phyloP scores from a whole-genome alignment of 2,888 invertebrate species.

The Leucoma salicis region DNA sequence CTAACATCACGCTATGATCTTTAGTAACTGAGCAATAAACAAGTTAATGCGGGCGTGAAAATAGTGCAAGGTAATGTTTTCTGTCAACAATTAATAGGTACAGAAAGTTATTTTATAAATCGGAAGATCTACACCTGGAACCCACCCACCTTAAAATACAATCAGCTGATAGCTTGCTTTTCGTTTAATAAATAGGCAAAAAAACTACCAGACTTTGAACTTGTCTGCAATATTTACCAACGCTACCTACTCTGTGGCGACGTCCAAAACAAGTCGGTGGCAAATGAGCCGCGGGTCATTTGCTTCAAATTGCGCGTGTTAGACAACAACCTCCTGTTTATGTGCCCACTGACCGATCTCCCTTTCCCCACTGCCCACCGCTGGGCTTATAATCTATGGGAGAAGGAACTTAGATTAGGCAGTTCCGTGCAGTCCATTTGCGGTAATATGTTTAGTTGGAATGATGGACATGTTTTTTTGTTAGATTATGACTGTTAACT shows the following conservation, averaged over 20 bases:
- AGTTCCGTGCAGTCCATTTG: constrained; percentile 8
- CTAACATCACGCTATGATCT: too few species aligned
- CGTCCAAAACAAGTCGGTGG: constrained; percentile 40
- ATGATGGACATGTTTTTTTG: neutral
- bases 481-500: neutral
- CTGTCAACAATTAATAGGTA: too few species aligned
- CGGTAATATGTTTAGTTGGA: constrained; percentile 11
- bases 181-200: too few species aligned
- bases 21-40: too few species aligned
- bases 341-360: constrained; percentile 36
- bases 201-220: too few species aligned
- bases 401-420: constrained; percentile 14
- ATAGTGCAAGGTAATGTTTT: too few species aligned
- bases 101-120: too few species aligned
- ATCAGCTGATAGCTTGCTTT: too few species aligned
- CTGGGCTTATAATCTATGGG: constrained; percentile 30
- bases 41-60: too few species aligned
- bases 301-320: constrained; percentile 58
- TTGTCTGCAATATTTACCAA: too few species aligned
- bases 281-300: constrained; percentile 64
- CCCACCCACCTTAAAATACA: too few species aligned
- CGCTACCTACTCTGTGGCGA: constrained; percentile 23
- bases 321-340: constrained; percentile 46
- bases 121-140: too few species aligned
- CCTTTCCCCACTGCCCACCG: constrained; percentile 22